Percentiles rank a stretch among this genome's conserved stretches.
These are phyloP conservation scores for Hydrolagus colliei DNA, from an alignment of 2,797 vertebrate genomes.

Conservation along the genomic window DNA sequence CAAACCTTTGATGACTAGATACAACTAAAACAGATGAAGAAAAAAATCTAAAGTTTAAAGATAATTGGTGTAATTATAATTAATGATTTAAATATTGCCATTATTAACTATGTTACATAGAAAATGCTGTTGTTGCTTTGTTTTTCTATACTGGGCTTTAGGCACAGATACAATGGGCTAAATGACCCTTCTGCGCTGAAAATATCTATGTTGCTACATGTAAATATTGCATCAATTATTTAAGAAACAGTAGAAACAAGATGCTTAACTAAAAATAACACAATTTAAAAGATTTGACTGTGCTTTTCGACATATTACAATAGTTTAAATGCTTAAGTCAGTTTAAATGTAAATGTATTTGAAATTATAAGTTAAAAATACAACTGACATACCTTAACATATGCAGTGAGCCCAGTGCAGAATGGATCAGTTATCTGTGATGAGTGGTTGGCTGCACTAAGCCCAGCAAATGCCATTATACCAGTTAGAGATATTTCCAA, in stretches of 20 bases:
- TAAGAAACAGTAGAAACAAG: background rate
- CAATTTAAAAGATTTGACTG: background rate
- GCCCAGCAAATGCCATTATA: constrained; percentile 64
- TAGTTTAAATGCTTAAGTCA: background rate
- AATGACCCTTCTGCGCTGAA: too few species aligned
- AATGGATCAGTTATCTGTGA: constrained; percentile 67
- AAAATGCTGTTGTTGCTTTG: background rate
- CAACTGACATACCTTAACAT: constrained; percentile 70
- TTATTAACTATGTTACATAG: background rate
- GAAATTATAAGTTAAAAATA: background rate
- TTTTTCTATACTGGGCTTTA: background rate
- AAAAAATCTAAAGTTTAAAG: background rate
- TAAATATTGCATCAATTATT: background rate
- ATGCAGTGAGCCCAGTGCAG: constrained; percentile 75
- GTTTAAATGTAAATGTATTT: background rate
- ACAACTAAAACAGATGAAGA: background rate
- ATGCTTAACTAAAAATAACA: background rate
- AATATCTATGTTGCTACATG: too few species aligned
- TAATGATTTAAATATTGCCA: background rate
- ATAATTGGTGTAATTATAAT: background rate
- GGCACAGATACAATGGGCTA: too few species aligned
- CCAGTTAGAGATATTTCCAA: constrained; percentile 79
- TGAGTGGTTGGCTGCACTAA: constrained; percentile 39
- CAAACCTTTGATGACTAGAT: background rate
- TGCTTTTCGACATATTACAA: background rate